Evolutionary conservation across 37 sponge, comb jelly and placozoan species (phyloP), one percentile per base, ranked within the genome.

Genomic region (Diacarnus erythraeanus): DNA sequence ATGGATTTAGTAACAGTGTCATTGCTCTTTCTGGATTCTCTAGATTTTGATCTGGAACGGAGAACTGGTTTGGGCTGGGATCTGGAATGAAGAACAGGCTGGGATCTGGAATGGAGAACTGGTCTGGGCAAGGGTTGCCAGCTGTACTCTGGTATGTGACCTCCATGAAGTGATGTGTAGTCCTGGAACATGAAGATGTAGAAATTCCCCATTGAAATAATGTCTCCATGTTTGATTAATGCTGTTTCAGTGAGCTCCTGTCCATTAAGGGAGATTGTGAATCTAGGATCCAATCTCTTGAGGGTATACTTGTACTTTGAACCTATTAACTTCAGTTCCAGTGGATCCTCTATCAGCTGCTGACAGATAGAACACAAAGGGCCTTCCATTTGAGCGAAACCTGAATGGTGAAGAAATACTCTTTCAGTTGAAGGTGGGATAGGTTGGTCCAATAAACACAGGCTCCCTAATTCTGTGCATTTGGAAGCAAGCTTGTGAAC

Each of bases 121-220:
- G n/a, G n/a, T n/a, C n/a, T n/a, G n/a, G n/a, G n/a, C n/a, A n/a
- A n/a, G 0, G 78, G 78, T 26, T 36, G 42, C 78, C 78, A 78
- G 66, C 51, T 78, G 68, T 78, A 78, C 2, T 65, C 18, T 2
- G 63, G 78, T 3, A 63, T 42, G 77, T 27, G 35, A 12, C 12
- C 12, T 6, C 10, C 6, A 47, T 12, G 10, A 47, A 47, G 51
- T 6, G 83, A 21, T 33, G 59, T 38, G 60, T 58, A 63, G 66
- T 92, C 80, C 18, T 85, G 76, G 43, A 77, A 92, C 81, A 92
- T 83, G 70, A 87, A 87, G 38, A 84, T 9, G 77, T 76, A 77
- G 9, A 30, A 59, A 2, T 76, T 25, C 6, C 85, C 81, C 15
- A 92, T 76, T 54, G 77, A 56, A 0, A 92, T 8, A 1, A 92